Base-by-base conservation (phyloP, 2,888 invertebrate genomes). In the Ceriagrion tenellum region DNA sequence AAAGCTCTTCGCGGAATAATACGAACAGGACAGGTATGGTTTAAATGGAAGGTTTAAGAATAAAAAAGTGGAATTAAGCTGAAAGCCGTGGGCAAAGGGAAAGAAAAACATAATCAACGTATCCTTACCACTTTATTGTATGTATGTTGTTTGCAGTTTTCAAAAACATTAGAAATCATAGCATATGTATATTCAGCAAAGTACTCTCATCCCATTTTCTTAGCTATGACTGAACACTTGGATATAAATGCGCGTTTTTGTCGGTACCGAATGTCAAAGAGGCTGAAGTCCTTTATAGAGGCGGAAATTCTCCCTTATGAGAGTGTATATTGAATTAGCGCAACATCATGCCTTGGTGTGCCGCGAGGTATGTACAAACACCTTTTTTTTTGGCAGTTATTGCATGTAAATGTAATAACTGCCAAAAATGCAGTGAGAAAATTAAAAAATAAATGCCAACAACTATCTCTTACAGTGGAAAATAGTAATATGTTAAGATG, bases 121-220 rank as follows among this genome's bases (percentile, higher is more conserved):
- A 35, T 69, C 93, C 93, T 93, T 69, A 93, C 93, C 69, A 93
- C 93, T 93, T 93, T 93, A 93, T 93, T 93, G 30, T 81, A 81
- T 81, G 81, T 13, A 30, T 81, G 81, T 18, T 81, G 30, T 35
- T 26, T 35, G 81, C 26, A 35, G 69, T 26, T 81, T 81, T 30
- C 12, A 81, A 81, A 35, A 26, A 81, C 81, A 81, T 69, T n/a
- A 69, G 6, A 81, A 81, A 81, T 30, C 81, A 81, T 81, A 81
- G 30, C 35, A 35, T 35, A 18, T 81, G 35, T 81, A n/a, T 35
- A 30, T 18, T n/a, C 81, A 81, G 81, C 81, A 35, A 8, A 81
- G 35, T 81, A 81, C 0, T 81, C 69, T n/a, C 20, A n/a, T n/a
- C n/a, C 69, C n/a, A 81, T 30, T 35, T n/a, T 81, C 81, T 35